A percentile compares a stretch with the other conserved stretches of the same genome.
phyloP scores from a whole-genome alignment of 2,113 vertebrate genomes.

The Terrapene triunguis region DNA sequence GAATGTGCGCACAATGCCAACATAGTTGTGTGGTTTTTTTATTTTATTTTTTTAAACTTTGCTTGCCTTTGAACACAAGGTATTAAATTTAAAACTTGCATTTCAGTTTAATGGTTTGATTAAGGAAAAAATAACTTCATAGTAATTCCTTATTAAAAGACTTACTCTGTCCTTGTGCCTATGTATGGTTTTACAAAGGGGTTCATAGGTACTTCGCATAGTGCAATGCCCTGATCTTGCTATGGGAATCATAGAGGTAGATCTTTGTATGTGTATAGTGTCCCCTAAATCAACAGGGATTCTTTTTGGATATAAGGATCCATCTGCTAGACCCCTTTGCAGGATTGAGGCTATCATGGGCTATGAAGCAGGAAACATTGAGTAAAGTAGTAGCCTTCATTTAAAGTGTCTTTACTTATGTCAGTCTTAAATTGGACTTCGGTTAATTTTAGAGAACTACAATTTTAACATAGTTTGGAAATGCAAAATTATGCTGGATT shows the following conservation, averaged over 20 bases:
- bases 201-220: background rate
- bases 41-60: background rate
- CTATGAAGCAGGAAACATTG: background rate
- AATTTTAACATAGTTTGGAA: background rate
- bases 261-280: background rate
- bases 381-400: background rate
- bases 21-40: background rate
- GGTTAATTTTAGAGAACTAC: background rate
- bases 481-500: background rate
- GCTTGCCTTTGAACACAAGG: background rate
- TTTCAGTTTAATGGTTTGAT: background rate
- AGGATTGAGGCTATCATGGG: background rate
- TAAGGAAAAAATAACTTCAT: background rate
- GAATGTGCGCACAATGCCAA: background rate
- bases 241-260: background rate
- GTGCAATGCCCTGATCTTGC: background rate
- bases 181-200: background rate
- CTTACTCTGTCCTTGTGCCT: background rate
- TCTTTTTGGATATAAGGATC: background rate
- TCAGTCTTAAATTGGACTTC: background rate
- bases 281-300: background rate
- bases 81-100: background rate
- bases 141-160: background rate
- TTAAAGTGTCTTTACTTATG: background rate
- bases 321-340: background rate